phyloP scores from a whole-genome alignment of 2,888 invertebrate species.

The Folsomia candida region DNA sequence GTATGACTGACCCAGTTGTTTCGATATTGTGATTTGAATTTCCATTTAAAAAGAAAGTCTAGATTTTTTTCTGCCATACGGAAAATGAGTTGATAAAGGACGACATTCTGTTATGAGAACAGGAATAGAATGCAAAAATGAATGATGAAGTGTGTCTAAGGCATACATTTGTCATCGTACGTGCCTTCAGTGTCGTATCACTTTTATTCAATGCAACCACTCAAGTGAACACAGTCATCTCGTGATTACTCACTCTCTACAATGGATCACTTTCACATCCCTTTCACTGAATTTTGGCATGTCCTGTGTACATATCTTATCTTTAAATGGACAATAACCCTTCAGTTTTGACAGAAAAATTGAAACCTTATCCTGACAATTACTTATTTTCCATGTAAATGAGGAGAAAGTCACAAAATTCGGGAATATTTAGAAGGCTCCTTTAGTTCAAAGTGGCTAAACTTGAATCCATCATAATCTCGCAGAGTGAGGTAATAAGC shows the following conservation, averaged over 20 bases:
- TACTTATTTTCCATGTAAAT: no score
- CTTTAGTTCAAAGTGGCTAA: background rate
- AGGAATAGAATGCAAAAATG: background rate
- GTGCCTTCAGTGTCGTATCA: constrained; percentile 37
- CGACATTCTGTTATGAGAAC: no score
- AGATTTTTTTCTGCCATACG: no score
- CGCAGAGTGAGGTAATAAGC: background rate
- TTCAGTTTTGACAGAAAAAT: no score
- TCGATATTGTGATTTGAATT: no score
- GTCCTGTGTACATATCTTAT: no score
- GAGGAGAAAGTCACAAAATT: background rate
- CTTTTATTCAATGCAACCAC: constrained; percentile 29
- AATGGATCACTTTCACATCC: background rate
- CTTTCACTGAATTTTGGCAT: no score
- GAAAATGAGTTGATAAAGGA: no score
- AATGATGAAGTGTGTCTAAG: constrained; percentile 33
- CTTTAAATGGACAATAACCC: no score
- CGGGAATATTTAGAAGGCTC: background rate
- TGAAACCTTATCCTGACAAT: no score
- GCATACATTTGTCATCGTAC: constrained; percentile 37
- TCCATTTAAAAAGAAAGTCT: no score
- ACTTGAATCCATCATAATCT: background rate
- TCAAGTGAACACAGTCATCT: constrained; percentile 5
- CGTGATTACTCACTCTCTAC: constrained; percentile 1
- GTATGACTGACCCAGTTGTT: no score